phyloP scores from a whole-genome alignment of 1,140 invertebrate genomes.

The Pachyrhynchus sulphureomaculatus region DNA sequence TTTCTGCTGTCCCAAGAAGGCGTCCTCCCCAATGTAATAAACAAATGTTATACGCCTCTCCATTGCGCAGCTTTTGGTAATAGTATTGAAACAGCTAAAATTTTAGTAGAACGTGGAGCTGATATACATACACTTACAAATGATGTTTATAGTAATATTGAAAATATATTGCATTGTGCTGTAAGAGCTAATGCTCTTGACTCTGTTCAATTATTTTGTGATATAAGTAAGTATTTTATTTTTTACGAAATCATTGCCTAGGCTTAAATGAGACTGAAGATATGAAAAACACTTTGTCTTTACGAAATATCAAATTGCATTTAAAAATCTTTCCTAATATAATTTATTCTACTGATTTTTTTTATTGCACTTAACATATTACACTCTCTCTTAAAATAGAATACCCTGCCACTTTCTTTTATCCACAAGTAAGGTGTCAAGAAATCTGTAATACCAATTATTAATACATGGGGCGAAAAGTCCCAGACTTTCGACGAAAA shows the following conservation, averaged over 20 bases:
- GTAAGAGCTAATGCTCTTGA: constrained; percentile 71
- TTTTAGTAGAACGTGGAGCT: constrained; percentile 67
- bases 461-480: too few species aligned
- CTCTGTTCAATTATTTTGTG: constrained; percentile 68
- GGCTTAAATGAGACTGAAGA: too few species aligned
- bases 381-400: too few species aligned
- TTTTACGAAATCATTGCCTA: too few species aligned
- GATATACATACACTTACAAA: constrained; percentile 55
- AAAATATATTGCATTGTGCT: constrained; percentile 73
- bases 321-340: too few species aligned
- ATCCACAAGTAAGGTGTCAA: too few species aligned
- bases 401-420: too few species aligned
- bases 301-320: too few species aligned
- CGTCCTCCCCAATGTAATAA: constrained; percentile 64
- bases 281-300: neutral
- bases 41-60: constrained; percentile 69
- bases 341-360: too few species aligned
- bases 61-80: constrained; percentile 81
- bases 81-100: constrained; percentile 66
- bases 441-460: too few species aligned
- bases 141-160: constrained; percentile 63
- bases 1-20: constrained; percentile 64
- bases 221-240: constrained; percentile 54
- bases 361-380: too few species aligned
- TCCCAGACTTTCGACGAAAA: too few species aligned